phyloP scores from a whole-genome alignment of 2,888 invertebrate species.

The Trachelus stipa region DNA sequence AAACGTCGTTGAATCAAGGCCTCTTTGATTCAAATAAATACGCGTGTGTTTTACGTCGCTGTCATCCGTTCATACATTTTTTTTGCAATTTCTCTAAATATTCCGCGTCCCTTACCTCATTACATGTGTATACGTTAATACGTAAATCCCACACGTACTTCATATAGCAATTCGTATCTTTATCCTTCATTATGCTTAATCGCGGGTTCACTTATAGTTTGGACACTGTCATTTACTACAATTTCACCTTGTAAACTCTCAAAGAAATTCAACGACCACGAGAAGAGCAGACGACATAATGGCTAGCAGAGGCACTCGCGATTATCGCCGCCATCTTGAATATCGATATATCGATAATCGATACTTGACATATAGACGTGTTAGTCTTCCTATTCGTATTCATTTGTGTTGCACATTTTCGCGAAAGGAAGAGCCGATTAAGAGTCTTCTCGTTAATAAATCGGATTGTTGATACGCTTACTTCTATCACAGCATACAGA shows the following conservation, averaged over 20 bases:
- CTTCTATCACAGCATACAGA: constrained; percentile 59
- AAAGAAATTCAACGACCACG: neutral
- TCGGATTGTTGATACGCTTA: constrained; percentile 61
- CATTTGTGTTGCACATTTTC: constrained; percentile 30
- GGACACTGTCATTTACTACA: neutral
- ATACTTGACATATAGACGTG: neutral
- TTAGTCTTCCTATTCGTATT: constrained; percentile 14
- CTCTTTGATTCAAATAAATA: constrained; percentile 50
- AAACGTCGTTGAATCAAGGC: constrained; percentile 59
- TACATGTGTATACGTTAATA: constrained; percentile 14
- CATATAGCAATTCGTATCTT: neutral
- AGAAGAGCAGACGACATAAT: neutral
- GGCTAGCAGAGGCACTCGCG: neutral
- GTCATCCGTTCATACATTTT: constrained; percentile 20
- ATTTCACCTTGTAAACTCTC: neutral
- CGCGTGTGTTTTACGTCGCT: neutral
- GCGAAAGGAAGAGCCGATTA: constrained; percentile 15
- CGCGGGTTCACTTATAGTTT: neutral
- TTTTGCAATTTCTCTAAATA: constrained; percentile 13
- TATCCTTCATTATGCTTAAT: neutral
- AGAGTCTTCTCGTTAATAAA: constrained; percentile 14
- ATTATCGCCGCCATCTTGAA: neutral
- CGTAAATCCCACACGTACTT: neutral
- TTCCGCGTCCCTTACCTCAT: constrained; percentile 12
- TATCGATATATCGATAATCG: neutral